Base-by-base conservation (phyloP, 1,140 invertebrate species). In the Drosophila albomicans region DNA sequence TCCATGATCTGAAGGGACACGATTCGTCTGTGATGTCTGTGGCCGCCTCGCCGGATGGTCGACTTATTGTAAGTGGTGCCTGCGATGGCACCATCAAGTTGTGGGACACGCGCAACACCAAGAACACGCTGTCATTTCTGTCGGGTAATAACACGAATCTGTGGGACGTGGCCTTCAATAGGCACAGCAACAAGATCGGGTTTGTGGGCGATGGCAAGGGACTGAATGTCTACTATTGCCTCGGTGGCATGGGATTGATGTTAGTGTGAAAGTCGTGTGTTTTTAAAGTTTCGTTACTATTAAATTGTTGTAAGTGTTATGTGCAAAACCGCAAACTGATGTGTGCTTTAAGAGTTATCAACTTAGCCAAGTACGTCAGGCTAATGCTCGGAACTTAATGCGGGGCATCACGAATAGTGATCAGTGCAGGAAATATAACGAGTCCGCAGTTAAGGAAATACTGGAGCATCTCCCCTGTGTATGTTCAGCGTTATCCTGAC, bases 91-190 rank as follows among this genome's bases (percentile, higher is more conserved):
- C 45, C 13, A 28, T 71, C 7, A 62, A 58, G 28, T 13, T 79
- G 0, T 76, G 73, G 73, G 66, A 76, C 41, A 4, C 13, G 13
- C 13, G 75, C 7, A 45, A 5, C 3, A 65, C 65, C 10, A 78
- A 78, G 35, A 25, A 41, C 11, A 1, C 38, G 1, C 0, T 69
- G 1, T 41, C 46, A 5, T 74, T 59, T 43, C 0, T 49, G 1
- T 51, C 11, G 5, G 25, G 2, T 3, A n/a, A 3, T 10, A 75
- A 69, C 11, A 13, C 7, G 3, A 65, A 64, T 48, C 61, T 78
- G 2, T 70, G 61, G 65, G 76, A 78, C 15, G 72, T 78, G 25
- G 61, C 66, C 28, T 78, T 70, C 57, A 61, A 59, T 43, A 69
- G 57, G 8, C 7, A 28, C 10, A 59, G 32, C 62, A 70, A 65